A percentile compares a stretch with the other conserved stretches of the same genome.
These are phyloP conservation scores for Garra rufa DNA, from an alignment of 2,113 vertebrate genomes.

Conservation along the genomic window DNA sequence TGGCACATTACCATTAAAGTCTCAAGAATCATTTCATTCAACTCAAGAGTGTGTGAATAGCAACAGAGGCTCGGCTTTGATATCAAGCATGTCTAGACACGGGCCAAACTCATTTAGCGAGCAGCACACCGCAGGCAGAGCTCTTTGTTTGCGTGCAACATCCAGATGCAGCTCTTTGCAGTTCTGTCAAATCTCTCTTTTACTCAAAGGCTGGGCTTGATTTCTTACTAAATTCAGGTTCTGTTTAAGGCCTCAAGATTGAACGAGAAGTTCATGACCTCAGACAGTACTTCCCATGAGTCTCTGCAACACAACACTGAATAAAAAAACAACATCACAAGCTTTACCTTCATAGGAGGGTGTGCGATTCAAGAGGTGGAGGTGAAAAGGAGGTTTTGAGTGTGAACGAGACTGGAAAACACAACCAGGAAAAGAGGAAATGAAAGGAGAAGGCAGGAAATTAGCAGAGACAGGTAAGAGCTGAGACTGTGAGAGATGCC, in stretches of 20 bases:
- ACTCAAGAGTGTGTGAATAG: constrained; percentile 15
- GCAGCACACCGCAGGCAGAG: constrained; percentile 53
- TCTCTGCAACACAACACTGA: background rate
- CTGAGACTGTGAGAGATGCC: background rate
- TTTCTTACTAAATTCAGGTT: background rate
- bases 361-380: background rate
- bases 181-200: background rate
- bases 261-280: background rate
- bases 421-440: background rate
- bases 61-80: background rate
- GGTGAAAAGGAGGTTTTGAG: constrained; percentile 3
- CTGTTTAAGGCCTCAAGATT: background rate
- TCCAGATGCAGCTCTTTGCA: constrained; percentile 34
- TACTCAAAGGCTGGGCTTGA: background rate
- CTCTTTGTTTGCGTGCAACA: constrained; percentile 61
- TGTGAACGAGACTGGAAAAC: background rate
- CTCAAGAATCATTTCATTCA: constrained; percentile 18
- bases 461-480: constrained; percentile 16
- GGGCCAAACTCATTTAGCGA: constrained; percentile 2
- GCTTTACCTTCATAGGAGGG: background rate
- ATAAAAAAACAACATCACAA: background rate
- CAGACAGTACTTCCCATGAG: background rate
- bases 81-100: constrained; percentile 43
- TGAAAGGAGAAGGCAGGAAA: constrained; percentile 16
- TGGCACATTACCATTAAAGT: background rate